A percentile compares a stretch with the other conserved stretches of the same genome.
These are phyloP conservation scores for Scopus umbretta DNA, from an alignment of 2,113 vertebrate genomes.

Conservation along the genomic window DNA sequence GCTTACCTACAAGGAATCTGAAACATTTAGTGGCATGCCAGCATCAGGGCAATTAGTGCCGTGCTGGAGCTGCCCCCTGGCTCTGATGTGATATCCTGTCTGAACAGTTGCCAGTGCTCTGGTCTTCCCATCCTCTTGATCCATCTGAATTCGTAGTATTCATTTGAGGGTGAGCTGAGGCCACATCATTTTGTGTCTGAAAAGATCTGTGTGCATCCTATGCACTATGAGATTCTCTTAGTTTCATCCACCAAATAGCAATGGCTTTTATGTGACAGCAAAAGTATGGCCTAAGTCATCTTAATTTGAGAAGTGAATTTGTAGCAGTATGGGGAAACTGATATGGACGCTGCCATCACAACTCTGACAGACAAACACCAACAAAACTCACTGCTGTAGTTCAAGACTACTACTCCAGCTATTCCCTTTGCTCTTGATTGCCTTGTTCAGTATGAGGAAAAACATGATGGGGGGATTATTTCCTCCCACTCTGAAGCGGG, in stretches of 20 bases:
- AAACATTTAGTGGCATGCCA: not conserved
- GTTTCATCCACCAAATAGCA: not conserved
- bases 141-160: not conserved
- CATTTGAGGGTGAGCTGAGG: not conserved
- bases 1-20: not conserved
- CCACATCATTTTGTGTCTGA: not conserved
- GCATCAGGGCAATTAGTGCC: not conserved
- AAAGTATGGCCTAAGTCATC: not conserved
- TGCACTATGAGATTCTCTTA: not conserved
- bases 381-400: not conserved
- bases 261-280: not conserved
- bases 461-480: not conserved
- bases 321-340: not conserved
- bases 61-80: not conserved
- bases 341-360: not conserved
- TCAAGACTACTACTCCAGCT: not conserved
- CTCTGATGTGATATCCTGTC: conserved; percentile 2
- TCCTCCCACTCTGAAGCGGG: not conserved
- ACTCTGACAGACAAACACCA: not conserved
- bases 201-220: not conserved
- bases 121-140: not conserved
- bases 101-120: not conserved
- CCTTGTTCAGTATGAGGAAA: not conserved
- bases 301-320: not conserved
- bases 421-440: not conserved